Conservation (phyloP, 2,888 invertebrate genomes). For the Julus scanicus region DNA sequence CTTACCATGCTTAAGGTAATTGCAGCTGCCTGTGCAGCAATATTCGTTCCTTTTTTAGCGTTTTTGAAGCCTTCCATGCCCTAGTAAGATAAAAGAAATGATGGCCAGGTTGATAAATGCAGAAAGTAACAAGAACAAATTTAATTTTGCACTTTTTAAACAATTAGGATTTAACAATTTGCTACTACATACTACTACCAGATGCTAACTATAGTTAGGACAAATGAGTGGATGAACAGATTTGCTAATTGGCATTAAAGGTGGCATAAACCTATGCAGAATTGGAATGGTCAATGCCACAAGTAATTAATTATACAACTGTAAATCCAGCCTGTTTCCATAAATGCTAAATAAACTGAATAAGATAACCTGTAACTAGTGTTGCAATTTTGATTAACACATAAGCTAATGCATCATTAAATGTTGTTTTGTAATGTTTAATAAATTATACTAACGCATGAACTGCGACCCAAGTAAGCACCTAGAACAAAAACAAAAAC, state of each 20-base stretch:
- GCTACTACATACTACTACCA: not conserved
- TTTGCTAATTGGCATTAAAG: too few species aligned
- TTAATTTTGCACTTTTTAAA: not conserved
- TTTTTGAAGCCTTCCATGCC: conserved; percentile 77
- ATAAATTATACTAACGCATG: conserved; percentile 10
- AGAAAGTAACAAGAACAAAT: not conserved
- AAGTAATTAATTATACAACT: too few species aligned
- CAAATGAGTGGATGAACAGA: too few species aligned
- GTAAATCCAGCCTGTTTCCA: too few species aligned
- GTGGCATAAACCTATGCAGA: too few species aligned
- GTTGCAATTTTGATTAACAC: too few species aligned
- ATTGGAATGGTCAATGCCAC: too few species aligned
- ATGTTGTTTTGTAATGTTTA: too few species aligned
- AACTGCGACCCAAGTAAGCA: not conserved
- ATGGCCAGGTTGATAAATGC: not conserved
- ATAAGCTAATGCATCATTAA: too few species aligned
- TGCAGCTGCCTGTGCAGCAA: conserved; percentile 95
- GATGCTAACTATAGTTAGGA: too few species aligned
- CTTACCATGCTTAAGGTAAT: conserved; percentile 80
- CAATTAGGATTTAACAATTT: not conserved
- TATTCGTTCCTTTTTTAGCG: conserved; percentile 93
- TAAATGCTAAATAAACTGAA: too few species aligned
- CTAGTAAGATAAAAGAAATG: conserved; percentile 50
- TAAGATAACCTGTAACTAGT: too few species aligned
- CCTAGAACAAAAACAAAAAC: conserved; percentile 11